Base-by-base conservation (phyloP, 2,888 invertebrate species). In the Lepidonotus clava region DNA sequence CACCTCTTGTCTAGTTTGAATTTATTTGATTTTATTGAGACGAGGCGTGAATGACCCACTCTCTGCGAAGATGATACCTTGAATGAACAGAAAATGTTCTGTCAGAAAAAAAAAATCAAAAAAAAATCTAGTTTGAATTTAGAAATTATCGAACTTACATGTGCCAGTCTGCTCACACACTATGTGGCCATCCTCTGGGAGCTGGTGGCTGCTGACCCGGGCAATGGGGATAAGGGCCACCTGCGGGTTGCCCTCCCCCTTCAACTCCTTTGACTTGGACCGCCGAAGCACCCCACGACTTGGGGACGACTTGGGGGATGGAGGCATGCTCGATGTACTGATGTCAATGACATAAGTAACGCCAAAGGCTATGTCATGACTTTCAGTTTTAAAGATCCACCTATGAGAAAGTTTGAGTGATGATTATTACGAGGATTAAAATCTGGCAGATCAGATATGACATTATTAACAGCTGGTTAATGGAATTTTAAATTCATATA, bases 371-470 rank as follows among this genome's bases (percentile, higher is more conserved):
- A 98, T 97, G 92, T 98, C 98, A 94, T 97, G 97, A 86, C 96
- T 96, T 90, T 97, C 97, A 0, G 97, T 96, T 86, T 96, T 96
- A 92, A 97, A 97, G 89, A 97, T 97, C 98, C 98, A 98, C 91
- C 98, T 98, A 85, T 89, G 91, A 95, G 34, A 28, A 51, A 21
- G 51, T n/a, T n/a, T n/a, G n/a, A n/a, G n/a, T n/a, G n/a, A n/a
- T n/a, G n/a, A n/a, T n/a, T n/a, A n/a, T n/a, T n/a, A n/a, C n/a
- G n/a, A n/a, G n/a, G n/a, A n/a, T n/a, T n/a, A n/a, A n/a, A n/a
- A n/a, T n/a, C n/a, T n/a, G n/a, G n/a, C n/a, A n/a, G n/a, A n/a
- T n/a, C n/a, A n/a, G n/a, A n/a, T n/a, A n/a, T n/a, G n/a, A n/a
- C n/a, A n/a, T n/a, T n/a, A n/a, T n/a, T n/a, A n/a, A n/a, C n/a